Percentiles rank a stretch among this genome's conserved stretches.
Evolutionary conservation across 1,140 invertebrate species (phyloP).

Genomic region (Stenopsyche tienmushanensis): DNA sequence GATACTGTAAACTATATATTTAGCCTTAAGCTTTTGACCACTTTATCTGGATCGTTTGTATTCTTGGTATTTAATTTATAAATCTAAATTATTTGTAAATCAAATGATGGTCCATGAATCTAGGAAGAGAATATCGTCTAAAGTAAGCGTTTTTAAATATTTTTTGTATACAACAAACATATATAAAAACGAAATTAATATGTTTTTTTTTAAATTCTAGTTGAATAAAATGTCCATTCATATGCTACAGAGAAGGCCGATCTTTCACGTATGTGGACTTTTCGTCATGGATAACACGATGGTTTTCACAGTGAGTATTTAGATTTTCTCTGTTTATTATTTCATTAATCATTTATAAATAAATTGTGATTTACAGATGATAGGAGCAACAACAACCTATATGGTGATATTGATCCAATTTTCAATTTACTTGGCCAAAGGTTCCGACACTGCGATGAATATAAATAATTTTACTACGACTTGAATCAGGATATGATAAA

Average conservation of each 20-base stretch:
- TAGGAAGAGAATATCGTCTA: neutral
- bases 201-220: slow-evolving; percentile 1
- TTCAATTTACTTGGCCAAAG: too few relatives aligned
- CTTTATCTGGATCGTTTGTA: neutral
- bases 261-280: too few relatives aligned
- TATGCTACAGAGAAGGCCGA: too few relatives aligned
- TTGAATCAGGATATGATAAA: neutral
- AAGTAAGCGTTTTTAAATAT: neutral
- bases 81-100: neutral
- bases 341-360: neutral
- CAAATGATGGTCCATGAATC: slow-evolving; percentile 4
- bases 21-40: neutral
- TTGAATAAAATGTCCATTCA: neutral
- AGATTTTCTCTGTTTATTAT: too few relatives aligned
- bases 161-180: neutral
- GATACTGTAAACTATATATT: too few relatives aligned
- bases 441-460: neutral
- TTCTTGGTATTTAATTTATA: neutral
- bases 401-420: slow-evolving; percentile 8
- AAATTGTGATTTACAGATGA: neutral
- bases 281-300: too few relatives aligned
- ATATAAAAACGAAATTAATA: too few relatives aligned
- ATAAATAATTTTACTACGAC: neutral
- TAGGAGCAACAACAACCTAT: neutral
- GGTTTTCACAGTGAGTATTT: too few relatives aligned